Evolutionary conservation across 2,113 vertebrate species (phyloP).

Genomic region (Oreochromis spilurus): DNA sequence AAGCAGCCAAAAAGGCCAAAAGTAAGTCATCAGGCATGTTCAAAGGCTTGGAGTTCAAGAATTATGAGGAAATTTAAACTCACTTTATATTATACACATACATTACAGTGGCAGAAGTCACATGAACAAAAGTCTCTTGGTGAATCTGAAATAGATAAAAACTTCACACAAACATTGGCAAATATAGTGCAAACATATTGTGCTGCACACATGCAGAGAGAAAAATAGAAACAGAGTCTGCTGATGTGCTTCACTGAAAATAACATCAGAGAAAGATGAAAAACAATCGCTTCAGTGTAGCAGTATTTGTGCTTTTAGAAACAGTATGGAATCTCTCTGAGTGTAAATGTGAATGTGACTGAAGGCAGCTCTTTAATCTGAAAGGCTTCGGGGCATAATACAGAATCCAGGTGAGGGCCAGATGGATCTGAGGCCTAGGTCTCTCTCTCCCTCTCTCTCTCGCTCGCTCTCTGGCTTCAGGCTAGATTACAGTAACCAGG

Average conservation of each 20-base stretch:
- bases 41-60: background rate
- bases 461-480: background rate
- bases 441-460: background rate
- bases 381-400: background rate
- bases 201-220: background rate
- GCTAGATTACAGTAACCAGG: slow-evolving; percentile 23
- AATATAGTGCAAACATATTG: background rate
- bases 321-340: background rate
- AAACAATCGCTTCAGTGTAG: background rate
- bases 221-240: background rate
- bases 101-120: background rate
- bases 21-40: background rate
- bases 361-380: background rate
- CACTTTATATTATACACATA: background rate
- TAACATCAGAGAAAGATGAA: background rate
- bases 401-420: slow-evolving; percentile 21
- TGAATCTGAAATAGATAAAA: background rate
- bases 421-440: background rate
- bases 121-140: background rate
- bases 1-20: background rate
- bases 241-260: background rate
- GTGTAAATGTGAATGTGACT: slow-evolving; percentile 1
- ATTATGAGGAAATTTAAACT: background rate
- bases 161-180: background rate
- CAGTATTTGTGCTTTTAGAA: background rate